Percentiles rank a stretch among this genome's conserved stretches.
Conservation (phyloP, 2,888 invertebrate species). For the Cheilosia vernalis region DNA sequence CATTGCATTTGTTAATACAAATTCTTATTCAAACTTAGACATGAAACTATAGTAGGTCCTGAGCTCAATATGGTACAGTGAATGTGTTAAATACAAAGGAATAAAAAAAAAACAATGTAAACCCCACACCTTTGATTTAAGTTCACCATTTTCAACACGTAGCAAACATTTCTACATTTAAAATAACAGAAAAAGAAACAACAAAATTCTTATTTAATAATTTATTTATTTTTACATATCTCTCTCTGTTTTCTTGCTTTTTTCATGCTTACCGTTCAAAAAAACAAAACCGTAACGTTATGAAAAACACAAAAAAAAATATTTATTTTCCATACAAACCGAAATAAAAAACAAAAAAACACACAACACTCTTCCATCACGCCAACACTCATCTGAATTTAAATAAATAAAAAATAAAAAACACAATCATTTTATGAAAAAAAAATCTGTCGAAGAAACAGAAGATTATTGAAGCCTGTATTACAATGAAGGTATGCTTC, state of each 20-base stretch:
- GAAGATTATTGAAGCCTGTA: conserved; percentile 97
- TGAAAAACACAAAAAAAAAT: conserved; percentile 76
- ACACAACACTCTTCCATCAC: conserved; percentile 75
- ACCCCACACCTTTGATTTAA: conserved; percentile 8
- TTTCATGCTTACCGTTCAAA: conserved; percentile 74
- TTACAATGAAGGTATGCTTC: conserved; percentile 93
- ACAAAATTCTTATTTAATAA: conserved; percentile 49
- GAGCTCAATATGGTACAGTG: neutral
- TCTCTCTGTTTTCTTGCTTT: conserved; percentile 73
- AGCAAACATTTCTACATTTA: conserved; percentile 22
- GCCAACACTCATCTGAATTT: conserved; percentile 72
- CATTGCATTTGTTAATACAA: neutral
- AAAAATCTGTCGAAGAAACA: conserved; percentile 85
- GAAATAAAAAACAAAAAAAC: conserved; percentile 72
- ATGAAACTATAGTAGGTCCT: no score
- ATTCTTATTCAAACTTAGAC: neutral
- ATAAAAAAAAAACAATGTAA: neutral
- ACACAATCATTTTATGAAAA: conserved; percentile 81
- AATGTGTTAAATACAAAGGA: conserved; percentile 15
- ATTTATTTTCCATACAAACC: conserved; percentile 74
- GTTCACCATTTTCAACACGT: conserved; percentile 26
- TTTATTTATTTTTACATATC: conserved; percentile 69
- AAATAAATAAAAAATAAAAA: conserved; percentile 46
- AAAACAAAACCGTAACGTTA: conserved; percentile 74
- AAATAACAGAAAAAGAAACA: conserved; percentile 17